Percentiles rank a stretch among this genome's conserved stretches.
phyloP scores from a whole-genome alignment of 2,888 invertebrate species.

The Pterostichus madidus region DNA sequence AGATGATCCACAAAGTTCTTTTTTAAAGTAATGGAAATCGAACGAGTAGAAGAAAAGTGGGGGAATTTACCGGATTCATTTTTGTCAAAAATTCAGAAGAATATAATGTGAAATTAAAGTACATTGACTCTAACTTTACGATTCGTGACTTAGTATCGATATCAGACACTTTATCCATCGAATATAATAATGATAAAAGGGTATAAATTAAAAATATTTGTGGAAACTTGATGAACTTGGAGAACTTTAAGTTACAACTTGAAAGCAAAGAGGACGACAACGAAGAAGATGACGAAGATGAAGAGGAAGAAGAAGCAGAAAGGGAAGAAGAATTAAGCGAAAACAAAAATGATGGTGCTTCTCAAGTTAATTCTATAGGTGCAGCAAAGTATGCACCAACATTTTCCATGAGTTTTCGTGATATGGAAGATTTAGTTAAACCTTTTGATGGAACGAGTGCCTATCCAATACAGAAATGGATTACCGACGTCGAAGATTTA shows the following conservation, averaged over 20 bases:
- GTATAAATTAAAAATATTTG: constrained; percentile 1
- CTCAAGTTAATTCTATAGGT: background rate
- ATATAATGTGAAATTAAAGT: constrained; percentile 7
- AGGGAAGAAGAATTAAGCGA: background rate
- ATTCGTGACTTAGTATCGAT: constrained; percentile 35
- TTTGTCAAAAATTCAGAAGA: background rate
- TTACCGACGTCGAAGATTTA: too few species aligned
- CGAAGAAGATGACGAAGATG: background rate
- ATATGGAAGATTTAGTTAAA: constrained; percentile 63
- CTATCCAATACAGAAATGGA: too few species aligned
- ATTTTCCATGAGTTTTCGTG: constrained; percentile 45
- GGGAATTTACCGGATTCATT: background rate
- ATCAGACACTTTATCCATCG: background rate
- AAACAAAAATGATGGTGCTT: background rate
- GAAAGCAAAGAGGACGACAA: background rate
- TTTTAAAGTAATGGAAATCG: constrained; percentile 17
- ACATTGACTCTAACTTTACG: constrained; percentile 29
- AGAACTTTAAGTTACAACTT: background rate
- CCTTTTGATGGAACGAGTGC: constrained; percentile 18
- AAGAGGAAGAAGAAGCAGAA: constrained; percentile 1
- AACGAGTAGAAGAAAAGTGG: background rate
- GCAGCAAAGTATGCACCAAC: background rate
- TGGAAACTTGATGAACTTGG: constrained; percentile 10
- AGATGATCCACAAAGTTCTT: constrained; percentile 7
- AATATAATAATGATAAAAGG: constrained; percentile 13